Conservation (phyloP, 2,113 vertebrate species). For the Shinisaurus crocodilurus region DNA sequence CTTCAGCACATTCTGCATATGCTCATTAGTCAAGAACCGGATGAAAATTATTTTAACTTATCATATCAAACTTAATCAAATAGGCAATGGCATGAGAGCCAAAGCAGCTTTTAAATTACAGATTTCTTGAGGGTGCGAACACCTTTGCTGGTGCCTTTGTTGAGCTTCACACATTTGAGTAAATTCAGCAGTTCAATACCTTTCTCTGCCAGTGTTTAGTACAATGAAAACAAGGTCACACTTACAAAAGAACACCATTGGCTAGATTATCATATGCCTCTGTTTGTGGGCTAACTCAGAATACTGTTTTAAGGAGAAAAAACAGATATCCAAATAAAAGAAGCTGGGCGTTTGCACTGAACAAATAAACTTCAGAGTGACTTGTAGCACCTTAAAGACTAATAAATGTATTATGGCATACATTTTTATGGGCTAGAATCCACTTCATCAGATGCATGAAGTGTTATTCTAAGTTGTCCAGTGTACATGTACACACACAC, state of each 20-base stretch:
- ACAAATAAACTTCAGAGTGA: not conserved
- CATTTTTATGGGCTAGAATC: not conserved
- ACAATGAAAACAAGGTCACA: conserved; percentile 6
- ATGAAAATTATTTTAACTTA: conserved; percentile 21
- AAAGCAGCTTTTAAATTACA: conserved; percentile 17
- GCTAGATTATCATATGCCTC: conserved; percentile 1
- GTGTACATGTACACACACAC: too few species aligned
- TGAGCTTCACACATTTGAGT: not conserved
- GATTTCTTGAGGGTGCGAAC: not conserved
- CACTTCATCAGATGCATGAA: not conserved
- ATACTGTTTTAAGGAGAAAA: not conserved
- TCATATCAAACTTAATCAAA: conserved; percentile 32
- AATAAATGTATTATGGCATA: not conserved
- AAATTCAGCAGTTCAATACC: not conserved
- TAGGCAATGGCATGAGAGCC: conserved; percentile 12
- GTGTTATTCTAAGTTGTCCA: not conserved
- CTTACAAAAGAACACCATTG: conserved; percentile 14
- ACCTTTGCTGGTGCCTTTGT: not conserved
- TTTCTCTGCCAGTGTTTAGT: not conserved
- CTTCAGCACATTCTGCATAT: conserved; percentile 24
- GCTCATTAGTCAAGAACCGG: not conserved
- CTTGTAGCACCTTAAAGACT: not conserved
- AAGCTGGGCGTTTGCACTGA: not conserved
- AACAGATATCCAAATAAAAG: not conserved
- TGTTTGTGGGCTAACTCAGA: not conserved